Evolutionary conservation across 2,797 vertebrate species (phyloP).

Genomic region (Nyctalus aviator): DNA sequence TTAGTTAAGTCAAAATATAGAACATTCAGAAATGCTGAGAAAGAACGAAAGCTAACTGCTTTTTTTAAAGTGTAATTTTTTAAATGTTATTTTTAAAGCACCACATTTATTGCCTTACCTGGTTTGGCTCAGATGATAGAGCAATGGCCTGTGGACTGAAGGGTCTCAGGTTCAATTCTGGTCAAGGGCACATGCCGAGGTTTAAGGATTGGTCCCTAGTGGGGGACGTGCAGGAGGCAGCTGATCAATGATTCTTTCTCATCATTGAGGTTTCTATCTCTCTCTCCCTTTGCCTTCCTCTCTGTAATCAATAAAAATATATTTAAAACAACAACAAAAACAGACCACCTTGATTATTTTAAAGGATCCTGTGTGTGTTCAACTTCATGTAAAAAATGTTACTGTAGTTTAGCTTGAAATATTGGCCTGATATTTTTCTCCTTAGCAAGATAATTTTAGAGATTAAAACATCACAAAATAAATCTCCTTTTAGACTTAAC

Average conservation of each 20-base stretch:
- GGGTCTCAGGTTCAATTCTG: no score
- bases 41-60: neutral
- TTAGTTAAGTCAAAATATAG: conserved; percentile 45
- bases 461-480: conserved; percentile 81
- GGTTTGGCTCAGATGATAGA: no score
- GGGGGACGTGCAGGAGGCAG: no score
- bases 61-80: conserved; percentile 31
- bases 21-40: conserved; percentile 31
- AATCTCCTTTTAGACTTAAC: conserved; percentile 81
- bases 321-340: no score
- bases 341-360: conserved; percentile 6
- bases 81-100: neutral
- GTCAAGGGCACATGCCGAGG: no score
- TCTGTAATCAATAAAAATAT: no score
- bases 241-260: no score
- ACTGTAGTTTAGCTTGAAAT: conserved; percentile 71
- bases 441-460: conserved; percentile 83
- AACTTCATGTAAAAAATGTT: conserved; percentile 61
- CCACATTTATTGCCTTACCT: neutral
- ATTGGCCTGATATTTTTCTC: conserved; percentile 72
- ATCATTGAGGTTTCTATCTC: no score
- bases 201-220: no score
- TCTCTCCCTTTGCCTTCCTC: no score
- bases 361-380: conserved; percentile 53
- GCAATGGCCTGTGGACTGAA: no score